phyloP scores from a whole-genome alignment of 2,113 vertebrate genomes.

The Piprites chloris region DNA sequence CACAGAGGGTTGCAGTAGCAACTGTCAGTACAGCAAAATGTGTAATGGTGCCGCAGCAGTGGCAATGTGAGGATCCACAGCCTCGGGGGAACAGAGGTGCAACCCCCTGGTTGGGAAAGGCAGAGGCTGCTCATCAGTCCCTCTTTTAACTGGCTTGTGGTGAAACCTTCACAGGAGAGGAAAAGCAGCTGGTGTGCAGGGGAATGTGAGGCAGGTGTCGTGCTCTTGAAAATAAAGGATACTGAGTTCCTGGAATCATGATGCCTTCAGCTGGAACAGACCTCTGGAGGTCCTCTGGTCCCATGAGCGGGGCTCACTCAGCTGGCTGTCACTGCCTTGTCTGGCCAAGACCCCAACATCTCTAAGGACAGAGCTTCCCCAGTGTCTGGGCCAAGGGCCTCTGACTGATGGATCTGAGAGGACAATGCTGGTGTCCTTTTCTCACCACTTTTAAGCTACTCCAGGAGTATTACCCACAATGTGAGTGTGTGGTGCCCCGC shows the following conservation, averaged over 20 bases:
- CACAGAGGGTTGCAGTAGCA: neutral
- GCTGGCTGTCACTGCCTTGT: neutral
- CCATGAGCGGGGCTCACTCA: neutral
- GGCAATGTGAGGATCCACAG: neutral
- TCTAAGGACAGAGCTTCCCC: neutral
- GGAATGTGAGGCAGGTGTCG: neutral
- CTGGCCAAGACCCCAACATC: neutral
- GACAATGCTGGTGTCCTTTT: neutral
- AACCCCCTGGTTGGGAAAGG: neutral
- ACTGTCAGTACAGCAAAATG: neutral
- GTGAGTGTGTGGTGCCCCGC: rapidly evolving
- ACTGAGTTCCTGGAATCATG: rapidly evolving
- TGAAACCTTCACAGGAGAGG: rapidly evolving
- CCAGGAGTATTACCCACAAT: rapidly evolving
- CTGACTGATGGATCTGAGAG: neutral
- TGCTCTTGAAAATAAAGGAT: neutral
- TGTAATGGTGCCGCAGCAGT: rapidly evolving
- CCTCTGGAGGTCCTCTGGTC: neutral
- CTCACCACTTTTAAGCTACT: neutral
- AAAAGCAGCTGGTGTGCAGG: neutral
- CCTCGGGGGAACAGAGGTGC: neutral
- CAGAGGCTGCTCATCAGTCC: neutral
- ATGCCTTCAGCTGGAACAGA: neutral
- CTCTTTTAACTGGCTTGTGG: neutral
- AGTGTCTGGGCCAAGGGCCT: neutral